Evolutionary conservation across 1,140 invertebrate genomes (phyloP), one percentile per base, ranked within the genome.

Genomic region (Aphis gossypii): DNA sequence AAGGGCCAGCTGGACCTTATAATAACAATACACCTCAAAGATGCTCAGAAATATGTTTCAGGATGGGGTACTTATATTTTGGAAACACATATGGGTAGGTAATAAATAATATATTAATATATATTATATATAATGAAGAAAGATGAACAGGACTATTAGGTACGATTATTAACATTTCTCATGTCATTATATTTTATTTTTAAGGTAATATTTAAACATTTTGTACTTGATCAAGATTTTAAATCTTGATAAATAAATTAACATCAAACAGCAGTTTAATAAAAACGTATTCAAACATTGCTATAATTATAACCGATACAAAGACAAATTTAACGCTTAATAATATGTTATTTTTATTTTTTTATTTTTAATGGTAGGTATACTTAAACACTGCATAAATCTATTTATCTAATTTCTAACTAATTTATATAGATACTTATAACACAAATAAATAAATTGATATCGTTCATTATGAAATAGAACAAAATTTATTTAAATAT

Each of bases 41-140:
- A 56, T 94, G 94, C 38, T 54, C 94, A 56, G 94, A 94, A 89
- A 94, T 94, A 30, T 94, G 94, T 94, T 88, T 94, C 18, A 60
- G 56, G 20, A 93, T 82, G 60, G 94, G 94, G 23, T 94, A 93
- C 68, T 35, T 94, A 84, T 93, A 94, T 60, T 88, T 94, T 30
- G 93, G 93, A 35, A 60, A 91, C 18, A 48, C 90, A 48, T 60
- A 60, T 60, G 83, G 83, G 86, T 95, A 91, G 11, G 11, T 41
- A 83, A 83, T 41, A 23, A 3, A 38, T 60, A 60, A 8, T 38
- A 41, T 11, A 38, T 41, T 60, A 60, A 8, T 38, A 41, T 11
- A 38, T 41, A 38, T 41, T 41, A 21, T 38, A 9, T 18, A 23
- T 41, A 38, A 25, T 41, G 9, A 68, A 68, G 4, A 30, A 60